A percentile compares a stretch with the other conserved stretches of the same genome.
Conservation (phyloP, 2,888 invertebrate species). For the Hydriomena furcata region DNA sequence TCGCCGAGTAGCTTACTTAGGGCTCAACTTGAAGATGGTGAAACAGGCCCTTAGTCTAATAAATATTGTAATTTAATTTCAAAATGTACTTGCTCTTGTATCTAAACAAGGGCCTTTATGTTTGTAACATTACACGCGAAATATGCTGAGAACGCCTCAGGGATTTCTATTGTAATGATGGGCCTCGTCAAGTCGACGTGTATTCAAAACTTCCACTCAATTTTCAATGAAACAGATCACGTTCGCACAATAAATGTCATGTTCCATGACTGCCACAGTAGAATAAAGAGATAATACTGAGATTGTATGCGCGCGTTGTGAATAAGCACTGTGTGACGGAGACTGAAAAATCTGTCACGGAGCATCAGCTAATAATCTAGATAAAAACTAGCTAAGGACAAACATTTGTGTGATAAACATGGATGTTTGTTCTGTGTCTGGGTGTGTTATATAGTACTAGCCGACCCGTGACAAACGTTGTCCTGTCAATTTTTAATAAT, state of each 20-base stretch:
- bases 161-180: slow-evolving; percentile 16
- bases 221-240: slow-evolving; percentile 15
- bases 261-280: not conserved
- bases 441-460: too few species aligned
- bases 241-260: slow-evolving; percentile 16
- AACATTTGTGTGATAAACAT: too few species aligned
- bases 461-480: too few species aligned
- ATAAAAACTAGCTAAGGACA: too few species aligned
- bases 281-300: not conserved
- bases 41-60: too few species aligned
- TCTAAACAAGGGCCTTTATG: slow-evolving; percentile 9
- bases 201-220: slow-evolving; percentile 15
- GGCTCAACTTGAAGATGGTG: too few species aligned
- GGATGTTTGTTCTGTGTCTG: too few species aligned
- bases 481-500: too few species aligned
- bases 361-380: too few species aligned
- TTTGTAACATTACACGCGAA: slow-evolving; percentile 12
- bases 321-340: not conserved
- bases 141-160: slow-evolving; percentile 13
- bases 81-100: slow-evolving; percentile 5
- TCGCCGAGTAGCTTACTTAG: too few species aligned
- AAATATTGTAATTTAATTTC: slow-evolving; percentile 8
- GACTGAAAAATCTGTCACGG: too few species aligned
- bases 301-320: not conserved
- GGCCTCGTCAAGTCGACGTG: slow-evolving; percentile 18